phyloP scores from a whole-genome alignment of 2,113 vertebrate genomes.

The Trematocara nigrifrons region DNA sequence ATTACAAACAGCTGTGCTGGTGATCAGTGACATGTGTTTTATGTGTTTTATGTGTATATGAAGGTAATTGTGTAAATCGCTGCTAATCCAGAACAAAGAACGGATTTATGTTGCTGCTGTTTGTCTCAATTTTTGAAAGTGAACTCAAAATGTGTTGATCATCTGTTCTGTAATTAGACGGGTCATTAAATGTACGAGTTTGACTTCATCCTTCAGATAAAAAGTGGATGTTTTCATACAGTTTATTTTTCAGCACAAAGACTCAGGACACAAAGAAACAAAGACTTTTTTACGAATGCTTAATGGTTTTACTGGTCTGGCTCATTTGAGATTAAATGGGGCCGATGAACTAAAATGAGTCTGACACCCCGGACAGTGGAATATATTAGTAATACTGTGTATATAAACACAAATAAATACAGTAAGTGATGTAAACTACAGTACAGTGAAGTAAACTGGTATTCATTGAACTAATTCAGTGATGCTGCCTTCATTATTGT shows the following conservation, averaged over 20 bases:
- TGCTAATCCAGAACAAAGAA: background rate
- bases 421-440: rapidly evolving
- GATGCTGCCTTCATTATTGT: background rate
- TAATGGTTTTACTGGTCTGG: background rate
- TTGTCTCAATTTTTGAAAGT: background rate
- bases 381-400: background rate
- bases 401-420: background rate
- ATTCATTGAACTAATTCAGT: background rate
- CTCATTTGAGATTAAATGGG: background rate
- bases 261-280: background rate
- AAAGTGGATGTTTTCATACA: background rate
- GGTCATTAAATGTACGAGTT: background rate
- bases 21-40: background rate
- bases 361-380: background rate
- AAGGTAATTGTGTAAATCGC: background rate
- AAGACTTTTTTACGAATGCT: background rate
- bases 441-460: background rate
- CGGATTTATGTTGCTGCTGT: rapidly evolving
- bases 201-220: background rate
- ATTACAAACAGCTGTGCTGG: background rate
- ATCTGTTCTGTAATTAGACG: background rate
- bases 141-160: background rate
- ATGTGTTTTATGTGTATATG: background rate
- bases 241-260: background rate
- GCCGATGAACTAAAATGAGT: background rate